Evolutionary conservation across 2,888 invertebrate genomes (phyloP).

Genomic region (Tipula helvola): DNA sequence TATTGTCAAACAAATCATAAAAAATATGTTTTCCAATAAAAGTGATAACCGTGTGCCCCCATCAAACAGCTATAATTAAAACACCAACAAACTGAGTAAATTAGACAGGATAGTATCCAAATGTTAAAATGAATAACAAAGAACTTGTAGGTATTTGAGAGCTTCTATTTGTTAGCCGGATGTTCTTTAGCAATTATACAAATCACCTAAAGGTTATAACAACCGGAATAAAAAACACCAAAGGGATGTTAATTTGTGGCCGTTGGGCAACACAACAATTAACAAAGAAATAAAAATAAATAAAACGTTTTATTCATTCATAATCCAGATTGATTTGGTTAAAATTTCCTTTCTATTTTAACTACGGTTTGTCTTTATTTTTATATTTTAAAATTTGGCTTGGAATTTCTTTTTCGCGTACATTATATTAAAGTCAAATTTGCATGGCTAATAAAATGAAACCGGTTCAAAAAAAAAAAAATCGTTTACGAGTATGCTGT

Average conservation of each 20-base stretch:
- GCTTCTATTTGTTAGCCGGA: not conserved
- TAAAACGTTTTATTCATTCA: not conserved
- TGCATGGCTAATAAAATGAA: not conserved
- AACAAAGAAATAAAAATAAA: not conserved
- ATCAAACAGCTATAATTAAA: not conserved
- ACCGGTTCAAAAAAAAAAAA: not conserved
- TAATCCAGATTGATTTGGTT: not conserved
- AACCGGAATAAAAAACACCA: not conserved
- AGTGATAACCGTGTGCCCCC: not conserved
- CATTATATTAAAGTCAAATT: not conserved
- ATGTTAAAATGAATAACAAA: not conserved
- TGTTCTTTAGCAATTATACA: not conserved
- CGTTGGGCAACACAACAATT: not conserved
- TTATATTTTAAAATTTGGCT: not conserved
- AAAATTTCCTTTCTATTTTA: not conserved
- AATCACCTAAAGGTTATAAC: not conserved
- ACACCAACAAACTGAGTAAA: not conserved
- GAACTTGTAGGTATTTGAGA: not conserved
- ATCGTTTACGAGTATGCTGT: not conserved
- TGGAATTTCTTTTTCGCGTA: not conserved
- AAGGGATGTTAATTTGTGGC: not conserved
- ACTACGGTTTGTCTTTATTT: not conserved
- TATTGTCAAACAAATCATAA: too few relatives aligned
- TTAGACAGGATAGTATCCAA: not conserved
- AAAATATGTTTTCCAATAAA: not conserved